Base-by-base conservation (phyloP, 2,113 vertebrate species). In the Xyrauchen texanus region DNA sequence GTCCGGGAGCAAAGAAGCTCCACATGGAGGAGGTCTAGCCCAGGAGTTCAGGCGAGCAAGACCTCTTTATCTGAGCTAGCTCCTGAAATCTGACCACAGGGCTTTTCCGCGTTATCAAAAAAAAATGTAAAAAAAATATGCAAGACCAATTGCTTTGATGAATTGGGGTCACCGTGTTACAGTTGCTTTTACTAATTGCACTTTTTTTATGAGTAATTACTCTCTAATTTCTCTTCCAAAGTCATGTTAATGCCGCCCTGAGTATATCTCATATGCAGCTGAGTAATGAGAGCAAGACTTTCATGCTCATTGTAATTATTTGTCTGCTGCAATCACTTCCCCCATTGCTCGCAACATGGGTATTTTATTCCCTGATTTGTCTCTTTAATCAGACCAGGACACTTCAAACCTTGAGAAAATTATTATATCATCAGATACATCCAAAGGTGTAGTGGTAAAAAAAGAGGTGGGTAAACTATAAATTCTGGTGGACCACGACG, bases 101-200 rank as follows among this genome's bases (percentile, higher is more conserved):
- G 64, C 49, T 74, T 78, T 47, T 13, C 46, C 13, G 16, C 74
- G 71, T 42, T 51, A 52, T 76, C 34, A 76, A 79, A 80, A 53
- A 81, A 84, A 82, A 34, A 34, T 1, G 3, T 1, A 34, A 34
- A 34, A 34, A 63, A 76, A 89, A 88, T 80, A 82, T 62, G 73
- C 76, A 79, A 76, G 78, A 86, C 72, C 76, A 86, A 89, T 87
- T 89, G 86, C 71, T 83, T 87, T 90, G 88, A 92, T 88, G 84
- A 92, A 91, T 88, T 84, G 85, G 88, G 88, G 89, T 91, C 88
- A 92, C 86, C 76, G 84, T 88, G 87, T 87, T 89, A 89, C 88
- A 88, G 88, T 86, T 90, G 90, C 86, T 88, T 85, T 81, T 89
- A 87, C 88, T 90, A 91, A 92, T 92, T 90, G 87, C 86, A 84